phyloP scores from a whole-genome alignment of 2,888 invertebrate genomes.

The Pheosia tremula region DNA sequence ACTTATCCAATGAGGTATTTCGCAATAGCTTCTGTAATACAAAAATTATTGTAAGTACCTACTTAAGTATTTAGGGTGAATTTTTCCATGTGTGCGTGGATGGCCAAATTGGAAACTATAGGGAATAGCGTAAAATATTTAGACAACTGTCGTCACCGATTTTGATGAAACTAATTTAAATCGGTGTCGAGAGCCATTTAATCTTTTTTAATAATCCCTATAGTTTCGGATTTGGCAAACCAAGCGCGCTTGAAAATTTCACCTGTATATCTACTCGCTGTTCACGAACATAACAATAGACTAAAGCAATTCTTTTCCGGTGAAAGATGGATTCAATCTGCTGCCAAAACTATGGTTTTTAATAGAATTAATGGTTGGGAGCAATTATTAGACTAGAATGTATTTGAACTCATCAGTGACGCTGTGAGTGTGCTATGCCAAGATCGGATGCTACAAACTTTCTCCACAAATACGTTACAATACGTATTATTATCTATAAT shows the following conservation, averaged over 20 bases:
- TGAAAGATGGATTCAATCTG: constrained; percentile 40
- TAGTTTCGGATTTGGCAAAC: too few species aligned
- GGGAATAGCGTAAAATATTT: too few species aligned
- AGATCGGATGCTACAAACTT: neutral
- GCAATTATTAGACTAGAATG: constrained; percentile 23
- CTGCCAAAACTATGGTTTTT: constrained; percentile 43
- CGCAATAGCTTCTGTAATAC: neutral
- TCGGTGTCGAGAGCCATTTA: too few species aligned
- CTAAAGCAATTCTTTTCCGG: constrained; percentile 34
- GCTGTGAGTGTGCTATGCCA: neutral
- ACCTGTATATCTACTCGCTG: constrained; percentile 8
- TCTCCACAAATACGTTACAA: neutral
- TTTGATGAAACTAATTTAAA: too few species aligned
- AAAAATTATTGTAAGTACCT: neutral
- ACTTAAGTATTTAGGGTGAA: too few species aligned
- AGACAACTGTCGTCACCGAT: too few species aligned
- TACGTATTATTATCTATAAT: neutral
- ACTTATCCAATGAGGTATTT: neutral
- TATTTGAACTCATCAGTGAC: neutral
- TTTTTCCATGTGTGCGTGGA: too few species aligned
- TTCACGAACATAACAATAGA: constrained; percentile 43
- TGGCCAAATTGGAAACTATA: too few species aligned
- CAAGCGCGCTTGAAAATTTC: too few species aligned
- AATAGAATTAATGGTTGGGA: constrained; percentile 37
- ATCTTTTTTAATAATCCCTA: too few species aligned